phyloP scores from a whole-genome alignment of 2,888 invertebrate species.

The Apoderus coryli region DNA sequence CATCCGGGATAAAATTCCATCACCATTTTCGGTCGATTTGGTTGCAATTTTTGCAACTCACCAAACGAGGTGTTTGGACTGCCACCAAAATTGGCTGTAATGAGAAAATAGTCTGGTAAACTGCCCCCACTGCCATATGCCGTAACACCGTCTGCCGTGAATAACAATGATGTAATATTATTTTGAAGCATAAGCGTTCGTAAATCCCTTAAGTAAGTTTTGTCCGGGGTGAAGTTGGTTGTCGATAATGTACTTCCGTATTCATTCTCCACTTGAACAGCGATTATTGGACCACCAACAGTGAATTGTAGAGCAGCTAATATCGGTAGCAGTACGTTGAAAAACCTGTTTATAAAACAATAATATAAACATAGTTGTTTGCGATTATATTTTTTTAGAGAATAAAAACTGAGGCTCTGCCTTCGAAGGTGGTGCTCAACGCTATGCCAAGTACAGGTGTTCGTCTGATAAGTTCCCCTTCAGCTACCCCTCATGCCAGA shows the following conservation, averaged over 20 bases:
- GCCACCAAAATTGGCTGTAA: constrained; percentile 39
- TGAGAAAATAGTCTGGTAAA: constrained; percentile 30
- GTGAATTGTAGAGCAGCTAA: constrained; percentile 42
- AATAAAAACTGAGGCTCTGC: no score
- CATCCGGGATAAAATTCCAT: constrained; percentile 44
- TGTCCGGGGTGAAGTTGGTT: constrained; percentile 20
- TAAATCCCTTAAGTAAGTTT: constrained; percentile 21
- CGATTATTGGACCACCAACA: constrained; percentile 75
- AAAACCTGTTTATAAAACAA: no score
- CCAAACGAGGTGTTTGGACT: constrained; percentile 33
- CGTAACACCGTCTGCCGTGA: constrained; percentile 37
- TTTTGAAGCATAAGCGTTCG: constrained; percentile 26
- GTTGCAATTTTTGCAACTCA: constrained; percentile 32
- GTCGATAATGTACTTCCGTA: constrained; percentile 34
- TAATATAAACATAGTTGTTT: no score
- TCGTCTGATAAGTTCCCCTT: no score
- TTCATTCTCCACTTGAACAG: constrained; percentile 70
- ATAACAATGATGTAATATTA: constrained; percentile 34
- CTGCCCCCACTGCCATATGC: constrained; percentile 26
- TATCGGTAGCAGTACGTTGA: constrained; percentile 31
- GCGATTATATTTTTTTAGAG: no score
- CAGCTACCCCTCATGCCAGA: no score
- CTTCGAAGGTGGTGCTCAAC: no score
- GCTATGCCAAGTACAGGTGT: no score
- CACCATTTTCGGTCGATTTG: constrained; percentile 38